Percentiles rank a stretch among this genome's conserved stretches.
Evolutionary conservation across 2,888 invertebrate genomes (phyloP).

Genomic region (Biston betularia): DNA sequence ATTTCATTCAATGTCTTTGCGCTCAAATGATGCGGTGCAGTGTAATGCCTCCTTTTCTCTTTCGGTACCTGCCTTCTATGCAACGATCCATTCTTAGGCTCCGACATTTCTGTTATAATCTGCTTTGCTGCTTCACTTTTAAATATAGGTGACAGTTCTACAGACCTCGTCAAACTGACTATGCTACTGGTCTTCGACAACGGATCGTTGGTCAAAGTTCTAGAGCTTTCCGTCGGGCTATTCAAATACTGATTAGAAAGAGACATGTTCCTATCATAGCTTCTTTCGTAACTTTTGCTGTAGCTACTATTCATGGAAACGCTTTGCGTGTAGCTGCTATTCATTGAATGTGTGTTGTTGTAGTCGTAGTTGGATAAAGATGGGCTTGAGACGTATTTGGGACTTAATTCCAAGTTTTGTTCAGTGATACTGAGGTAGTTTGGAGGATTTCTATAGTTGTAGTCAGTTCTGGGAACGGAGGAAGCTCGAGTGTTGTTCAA

Average conservation of each 20-base stretch:
- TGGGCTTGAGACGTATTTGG: conserved; percentile 80
- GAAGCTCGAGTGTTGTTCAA: conserved; percentile 77
- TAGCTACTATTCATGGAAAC: conserved; percentile 78
- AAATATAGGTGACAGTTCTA: conserved; percentile 92
- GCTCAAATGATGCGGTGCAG: conserved; percentile 92
- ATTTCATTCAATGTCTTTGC: conserved; percentile 87
- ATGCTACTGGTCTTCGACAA: conserved; percentile 81
- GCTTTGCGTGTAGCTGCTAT: conserved; percentile 77
- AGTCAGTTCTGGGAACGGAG: conserved; percentile 82
- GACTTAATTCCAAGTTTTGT: conserved; percentile 76
- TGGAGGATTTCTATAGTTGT: conserved; percentile 68
- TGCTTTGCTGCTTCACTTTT: conserved; percentile 95
- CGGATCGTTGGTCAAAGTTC: conserved; percentile 80
- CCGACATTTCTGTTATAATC: conserved; percentile 93
- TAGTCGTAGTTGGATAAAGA: conserved; percentile 80
- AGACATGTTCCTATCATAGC: conserved; percentile 71
- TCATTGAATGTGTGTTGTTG: conserved; percentile 67
- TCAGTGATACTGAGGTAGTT: conserved; percentile 68
- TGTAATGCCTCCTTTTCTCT: conserved; percentile 94
- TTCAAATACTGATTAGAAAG: conserved; percentile 79
- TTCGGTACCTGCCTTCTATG: conserved; percentile 91
- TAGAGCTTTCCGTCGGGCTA: conserved; percentile 78
- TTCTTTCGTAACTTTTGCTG: conserved; percentile 73
- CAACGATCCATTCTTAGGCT: conserved; percentile 84
- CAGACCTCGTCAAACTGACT: conserved; percentile 76